A percentile compares a stretch with the other conserved stretches of the same genome.
Evolutionary conservation across 1,140 invertebrate species (phyloP).

Genomic region (Drosophila ironensis): DNA sequence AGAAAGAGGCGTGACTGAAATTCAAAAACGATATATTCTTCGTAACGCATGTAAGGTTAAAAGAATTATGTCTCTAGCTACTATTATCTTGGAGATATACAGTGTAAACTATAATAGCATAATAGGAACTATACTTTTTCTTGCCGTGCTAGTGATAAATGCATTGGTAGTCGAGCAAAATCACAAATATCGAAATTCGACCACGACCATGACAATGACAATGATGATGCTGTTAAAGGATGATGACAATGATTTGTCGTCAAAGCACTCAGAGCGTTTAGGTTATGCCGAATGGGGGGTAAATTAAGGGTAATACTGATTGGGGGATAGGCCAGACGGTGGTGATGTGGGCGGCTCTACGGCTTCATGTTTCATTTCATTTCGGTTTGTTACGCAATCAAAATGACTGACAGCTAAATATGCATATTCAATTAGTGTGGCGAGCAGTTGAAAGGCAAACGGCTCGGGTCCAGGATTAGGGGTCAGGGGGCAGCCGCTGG

Average conservation of each 20-base stretch:
- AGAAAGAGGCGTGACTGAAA: too few species aligned
- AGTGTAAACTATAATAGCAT: too few species aligned
- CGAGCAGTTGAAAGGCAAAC: conserved; percentile 15
- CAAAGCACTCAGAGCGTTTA: conserved; percentile 20
- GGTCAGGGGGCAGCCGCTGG: too few species aligned
- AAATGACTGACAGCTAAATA: conserved; percentile 53
- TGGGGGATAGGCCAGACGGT: neutral
- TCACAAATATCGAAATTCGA: conserved; percentile 21
- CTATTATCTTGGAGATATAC: too few species aligned
- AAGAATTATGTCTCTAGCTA: too few species aligned
- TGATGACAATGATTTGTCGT: conserved; percentile 34
- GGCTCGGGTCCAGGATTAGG: too few species aligned
- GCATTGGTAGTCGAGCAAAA: conserved; percentile 4
- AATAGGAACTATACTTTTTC: neutral
- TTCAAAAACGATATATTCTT: too few species aligned
- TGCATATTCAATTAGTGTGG: conserved; percentile 52
- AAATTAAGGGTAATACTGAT: neutral
- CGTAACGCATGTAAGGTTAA: too few species aligned
- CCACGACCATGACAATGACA: neutral
- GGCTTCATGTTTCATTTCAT: conserved; percentile 40
- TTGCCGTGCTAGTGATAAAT: neutral
- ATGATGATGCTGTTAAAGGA: neutral
- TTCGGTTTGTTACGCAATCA: conserved; percentile 40
- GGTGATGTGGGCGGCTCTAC: neutral
- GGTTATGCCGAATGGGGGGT: neutral